These are phyloP conservation scores for Cheilosia variabilis DNA, from an alignment of 2,888 invertebrate genomes.

Conservation along the genomic window DNA sequence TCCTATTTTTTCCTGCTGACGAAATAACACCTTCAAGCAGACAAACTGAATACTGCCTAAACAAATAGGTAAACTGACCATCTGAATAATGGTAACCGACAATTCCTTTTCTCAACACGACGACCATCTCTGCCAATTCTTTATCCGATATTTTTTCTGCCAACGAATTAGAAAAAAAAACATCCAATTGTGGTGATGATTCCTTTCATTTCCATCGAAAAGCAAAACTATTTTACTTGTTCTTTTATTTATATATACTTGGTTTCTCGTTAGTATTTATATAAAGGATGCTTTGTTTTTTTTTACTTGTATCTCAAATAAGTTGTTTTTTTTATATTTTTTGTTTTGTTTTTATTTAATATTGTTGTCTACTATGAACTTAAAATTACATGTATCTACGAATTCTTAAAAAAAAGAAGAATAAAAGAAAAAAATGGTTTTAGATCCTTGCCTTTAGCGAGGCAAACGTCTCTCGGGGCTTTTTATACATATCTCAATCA, in stretches of 20 bases:
- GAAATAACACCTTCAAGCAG: too few species aligned
- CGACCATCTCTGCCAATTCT: background rate
- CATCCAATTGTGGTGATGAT: conserved; percentile 25
- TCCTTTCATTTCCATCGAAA: conserved; percentile 50
- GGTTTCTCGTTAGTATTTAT: conserved; percentile 70
- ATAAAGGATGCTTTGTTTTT: conserved; percentile 63
- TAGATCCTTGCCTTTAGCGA: conserved; percentile 67
- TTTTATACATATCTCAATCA: conserved; percentile 58
- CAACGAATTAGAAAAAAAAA: conserved; percentile 11
- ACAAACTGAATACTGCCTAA: too few species aligned
- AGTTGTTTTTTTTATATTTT: conserved; percentile 54
- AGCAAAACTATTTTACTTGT: conserved; percentile 65
- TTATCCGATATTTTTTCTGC: background rate
- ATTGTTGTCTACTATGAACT: conserved; percentile 74
- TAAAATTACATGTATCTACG: conserved; percentile 74
- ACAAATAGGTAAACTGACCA: too few species aligned
- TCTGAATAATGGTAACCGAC: background rate
- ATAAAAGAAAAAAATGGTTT: conserved; percentile 53
- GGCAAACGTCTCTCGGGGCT: conserved; percentile 69
- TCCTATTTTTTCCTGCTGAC: too few species aligned
- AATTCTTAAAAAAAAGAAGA: conserved; percentile 66
- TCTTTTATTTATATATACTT: conserved; percentile 59
- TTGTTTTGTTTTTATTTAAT: conserved; percentile 62
- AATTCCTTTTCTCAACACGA: conserved; percentile 35
- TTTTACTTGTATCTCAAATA: conserved; percentile 70